Conservation (phyloP, 2,797 vertebrate species). For the Natrix natrix region DNA sequence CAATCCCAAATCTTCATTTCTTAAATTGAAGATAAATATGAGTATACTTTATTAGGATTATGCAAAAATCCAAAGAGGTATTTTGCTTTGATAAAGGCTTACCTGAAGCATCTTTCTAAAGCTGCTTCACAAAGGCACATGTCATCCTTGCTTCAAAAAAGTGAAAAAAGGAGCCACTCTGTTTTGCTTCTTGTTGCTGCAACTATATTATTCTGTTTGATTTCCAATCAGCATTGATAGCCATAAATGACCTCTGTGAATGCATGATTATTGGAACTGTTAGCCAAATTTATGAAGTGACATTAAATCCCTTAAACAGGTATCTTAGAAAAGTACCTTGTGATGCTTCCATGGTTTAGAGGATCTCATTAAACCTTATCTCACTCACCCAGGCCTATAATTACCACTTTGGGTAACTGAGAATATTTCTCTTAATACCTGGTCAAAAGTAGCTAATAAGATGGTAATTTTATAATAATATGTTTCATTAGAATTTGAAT, state of each 20-base stretch:
- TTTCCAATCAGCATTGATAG: background rate
- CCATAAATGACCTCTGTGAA: background rate
- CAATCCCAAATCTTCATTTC: background rate
- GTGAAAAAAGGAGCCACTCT: background rate
- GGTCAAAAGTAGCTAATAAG: background rate
- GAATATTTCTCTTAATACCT: background rate
- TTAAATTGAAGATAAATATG: background rate
- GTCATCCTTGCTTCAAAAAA: background rate
- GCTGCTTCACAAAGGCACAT: background rate
- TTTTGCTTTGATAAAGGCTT: background rate
- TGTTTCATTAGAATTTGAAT: background rate
- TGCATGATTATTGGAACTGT: background rate
- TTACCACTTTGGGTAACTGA: background rate
- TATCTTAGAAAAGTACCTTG: background rate
- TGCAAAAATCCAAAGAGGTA: background rate
- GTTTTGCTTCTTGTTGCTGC: background rate
- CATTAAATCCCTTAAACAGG: background rate
- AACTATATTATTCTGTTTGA: background rate
- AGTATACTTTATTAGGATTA: background rate
- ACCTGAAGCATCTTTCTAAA: background rate
- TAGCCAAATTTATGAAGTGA: background rate
- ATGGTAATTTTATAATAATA: background rate
- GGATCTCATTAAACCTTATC: background rate
- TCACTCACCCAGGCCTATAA: background rate
- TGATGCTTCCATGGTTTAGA: background rate